Evolutionary conservation across 2,113 vertebrate species (phyloP).

Genomic region (Ginglymostoma cirratum): DNA sequence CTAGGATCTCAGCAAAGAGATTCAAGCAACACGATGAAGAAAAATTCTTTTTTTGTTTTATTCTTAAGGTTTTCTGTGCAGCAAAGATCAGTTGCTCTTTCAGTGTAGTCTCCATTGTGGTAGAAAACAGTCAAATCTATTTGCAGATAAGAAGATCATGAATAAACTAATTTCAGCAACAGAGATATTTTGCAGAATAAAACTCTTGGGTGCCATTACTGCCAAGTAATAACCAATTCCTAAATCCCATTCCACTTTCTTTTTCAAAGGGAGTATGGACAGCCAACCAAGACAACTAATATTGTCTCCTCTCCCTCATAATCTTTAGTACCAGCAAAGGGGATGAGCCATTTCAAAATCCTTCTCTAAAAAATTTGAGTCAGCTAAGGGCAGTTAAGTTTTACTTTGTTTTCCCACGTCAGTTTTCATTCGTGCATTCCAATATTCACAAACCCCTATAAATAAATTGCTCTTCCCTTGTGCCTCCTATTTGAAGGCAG

Average conservation of each 20-base stretch:
- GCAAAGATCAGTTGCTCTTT: constrained; percentile 57
- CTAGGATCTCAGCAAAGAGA: constrained; percentile 65
- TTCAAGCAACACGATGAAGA: constrained; percentile 56
- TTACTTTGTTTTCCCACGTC: not conserved
- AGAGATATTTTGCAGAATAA: not conserved
- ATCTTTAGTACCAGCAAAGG: too few relatives aligned
- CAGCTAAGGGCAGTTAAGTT: not conserved
- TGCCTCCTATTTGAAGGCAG: not conserved
- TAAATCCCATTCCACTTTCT: not conserved
- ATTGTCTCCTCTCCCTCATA: not conserved
- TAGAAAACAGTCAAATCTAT: not conserved
- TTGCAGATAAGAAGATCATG: not conserved
- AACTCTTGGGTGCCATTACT: not conserved
- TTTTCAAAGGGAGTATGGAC: not conserved
- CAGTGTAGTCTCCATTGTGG: constrained; percentile 41
- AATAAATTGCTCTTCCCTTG: not conserved
- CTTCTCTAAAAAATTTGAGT: not conserved
- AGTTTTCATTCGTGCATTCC: not conserved
- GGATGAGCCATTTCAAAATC: not conserved
- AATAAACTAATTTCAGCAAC: not conserved
- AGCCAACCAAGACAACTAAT: not conserved
- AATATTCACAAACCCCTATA: not conserved
- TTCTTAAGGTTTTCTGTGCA: constrained; percentile 57
- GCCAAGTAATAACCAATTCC: not conserved
- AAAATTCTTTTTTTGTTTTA: constrained; percentile 51